Conservation (phyloP, 2,113 vertebrate species). For the Amblyopsis rosae region DNA sequence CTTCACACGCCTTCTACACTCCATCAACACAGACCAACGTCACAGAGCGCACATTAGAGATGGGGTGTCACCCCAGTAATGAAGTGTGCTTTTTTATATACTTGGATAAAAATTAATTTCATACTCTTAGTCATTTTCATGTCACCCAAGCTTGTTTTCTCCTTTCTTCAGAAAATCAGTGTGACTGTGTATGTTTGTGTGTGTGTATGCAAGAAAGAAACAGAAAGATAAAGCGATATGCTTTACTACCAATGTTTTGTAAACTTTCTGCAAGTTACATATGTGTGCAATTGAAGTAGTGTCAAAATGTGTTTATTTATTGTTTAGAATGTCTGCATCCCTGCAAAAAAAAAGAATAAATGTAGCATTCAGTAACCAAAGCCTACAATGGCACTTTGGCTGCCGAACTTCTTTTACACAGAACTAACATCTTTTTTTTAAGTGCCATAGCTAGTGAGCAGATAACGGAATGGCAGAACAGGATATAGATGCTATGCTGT, state of each 20-base stretch:
- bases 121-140: conserved; percentile 50
- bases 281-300: conserved; percentile 66
- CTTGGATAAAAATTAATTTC: conserved; percentile 54
- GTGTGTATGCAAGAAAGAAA: conserved; percentile 11
- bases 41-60: conserved; percentile 38
- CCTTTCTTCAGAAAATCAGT: conserved; percentile 46
- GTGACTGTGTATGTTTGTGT: conserved; percentile 26
- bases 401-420: conserved; percentile 68
- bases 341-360: conserved; percentile 67
- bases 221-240: conserved; percentile 13
- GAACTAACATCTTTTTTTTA: conserved; percentile 67
- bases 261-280: conserved; percentile 60
- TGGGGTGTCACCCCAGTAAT: conserved; percentile 9
- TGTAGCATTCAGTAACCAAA: conserved; percentile 73
- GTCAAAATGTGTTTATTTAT: conserved; percentile 69
- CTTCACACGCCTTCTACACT: conserved; percentile 66
- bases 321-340: conserved; percentile 73
- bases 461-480: conserved; percentile 58
- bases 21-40: conserved; percentile 61
- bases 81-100: conserved; percentile 57
- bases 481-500: conserved; percentile 69
- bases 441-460: conserved; percentile 79
- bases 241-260: conserved; percentile 63
- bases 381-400: conserved; percentile 58
- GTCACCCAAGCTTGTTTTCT: conserved; percentile 43